Percentiles rank a stretch among this genome's conserved stretches.
Evolutionary conservation across 2,797 vertebrate genomes (phyloP).

Genomic region (Spondyliosoma cantharus): DNA sequence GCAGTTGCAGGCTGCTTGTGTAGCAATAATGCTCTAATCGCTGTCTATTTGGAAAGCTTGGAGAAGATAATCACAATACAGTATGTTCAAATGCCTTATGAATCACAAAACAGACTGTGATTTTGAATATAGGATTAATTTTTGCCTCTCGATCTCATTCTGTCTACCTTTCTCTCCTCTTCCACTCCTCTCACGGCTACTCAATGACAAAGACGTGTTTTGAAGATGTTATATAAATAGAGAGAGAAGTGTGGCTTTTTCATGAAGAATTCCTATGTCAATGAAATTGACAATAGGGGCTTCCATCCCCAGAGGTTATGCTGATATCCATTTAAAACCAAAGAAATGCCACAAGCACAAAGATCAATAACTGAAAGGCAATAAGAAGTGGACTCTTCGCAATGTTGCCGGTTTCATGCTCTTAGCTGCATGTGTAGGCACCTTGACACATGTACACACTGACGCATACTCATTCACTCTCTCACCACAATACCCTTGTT

Average conservation of each 20-base stretch:
- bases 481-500: not conserved
- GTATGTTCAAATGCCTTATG: not conserved
- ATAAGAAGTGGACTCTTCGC: slow-evolving; percentile 58
- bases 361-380: slow-evolving; percentile 65
- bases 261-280: not conserved
- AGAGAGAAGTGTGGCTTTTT: rapidly evolving
- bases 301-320: not conserved
- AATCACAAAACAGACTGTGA: not conserved
- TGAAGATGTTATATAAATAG: not conserved
- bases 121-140: not conserved
- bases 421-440: slow-evolving; percentile 26
- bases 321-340: slow-evolving; percentile 60
- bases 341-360: slow-evolving; percentile 51
- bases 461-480: slow-evolving; percentile 1
- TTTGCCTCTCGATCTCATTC: not conserved
- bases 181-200: not conserved
- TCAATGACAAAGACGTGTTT: not conserved
- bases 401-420: slow-evolving; percentile 40
- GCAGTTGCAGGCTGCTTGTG: not conserved
- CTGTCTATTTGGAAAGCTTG: not conserved
- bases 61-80: not conserved
- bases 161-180: not conserved
- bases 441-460: slow-evolving; percentile 29
- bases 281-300: slow-evolving; percentile 10
- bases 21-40: not conserved